Conservation (phyloP, 2,888 invertebrate species). For the Pollenia angustigena region DNA sequence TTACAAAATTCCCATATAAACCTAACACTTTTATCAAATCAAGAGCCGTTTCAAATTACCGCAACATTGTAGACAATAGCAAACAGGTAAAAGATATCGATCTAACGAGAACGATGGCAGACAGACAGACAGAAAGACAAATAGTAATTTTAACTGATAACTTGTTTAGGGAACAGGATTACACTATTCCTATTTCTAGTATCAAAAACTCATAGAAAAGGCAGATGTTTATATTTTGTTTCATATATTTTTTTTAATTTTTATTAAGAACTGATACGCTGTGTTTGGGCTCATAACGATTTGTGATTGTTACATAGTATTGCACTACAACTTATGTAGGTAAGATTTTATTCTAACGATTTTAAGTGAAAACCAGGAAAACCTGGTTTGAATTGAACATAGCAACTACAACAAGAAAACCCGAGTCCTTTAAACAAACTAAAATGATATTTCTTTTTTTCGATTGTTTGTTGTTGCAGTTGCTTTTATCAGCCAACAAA, state of each 20-base stretch:
- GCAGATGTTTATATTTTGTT: constrained; percentile 54
- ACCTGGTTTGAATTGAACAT: constrained; percentile 21
- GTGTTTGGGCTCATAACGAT: constrained; percentile 1
- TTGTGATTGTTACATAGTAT: constrained; percentile 46
- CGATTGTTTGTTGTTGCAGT: background rate
- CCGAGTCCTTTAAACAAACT: constrained; percentile 46
- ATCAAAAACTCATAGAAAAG: constrained; percentile 24
- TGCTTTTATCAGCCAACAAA: constrained; percentile 64
- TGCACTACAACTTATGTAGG: constrained; percentile 1
- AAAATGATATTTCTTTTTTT: constrained; percentile 34
- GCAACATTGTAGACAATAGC: constrained; percentile 37
- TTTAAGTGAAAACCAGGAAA: background rate
- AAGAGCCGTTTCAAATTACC: constrained; percentile 65
- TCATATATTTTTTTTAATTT: background rate
- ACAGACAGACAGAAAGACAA: constrained; percentile 3
- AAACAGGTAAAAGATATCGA: constrained; percentile 46
- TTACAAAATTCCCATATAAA: constrained; percentile 54
- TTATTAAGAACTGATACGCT: constrained; percentile 9
- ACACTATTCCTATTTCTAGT: constrained; percentile 40
- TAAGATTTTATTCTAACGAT: background rate
- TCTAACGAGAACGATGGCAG: background rate
- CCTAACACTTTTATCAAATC: constrained; percentile 60
- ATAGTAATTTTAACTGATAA: constrained; percentile 55
- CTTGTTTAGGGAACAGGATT: constrained; percentile 62
- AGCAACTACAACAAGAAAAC: background rate